phyloP scores from a whole-genome alignment of 2,888 invertebrate species.

The Osmoderma eremita region DNA sequence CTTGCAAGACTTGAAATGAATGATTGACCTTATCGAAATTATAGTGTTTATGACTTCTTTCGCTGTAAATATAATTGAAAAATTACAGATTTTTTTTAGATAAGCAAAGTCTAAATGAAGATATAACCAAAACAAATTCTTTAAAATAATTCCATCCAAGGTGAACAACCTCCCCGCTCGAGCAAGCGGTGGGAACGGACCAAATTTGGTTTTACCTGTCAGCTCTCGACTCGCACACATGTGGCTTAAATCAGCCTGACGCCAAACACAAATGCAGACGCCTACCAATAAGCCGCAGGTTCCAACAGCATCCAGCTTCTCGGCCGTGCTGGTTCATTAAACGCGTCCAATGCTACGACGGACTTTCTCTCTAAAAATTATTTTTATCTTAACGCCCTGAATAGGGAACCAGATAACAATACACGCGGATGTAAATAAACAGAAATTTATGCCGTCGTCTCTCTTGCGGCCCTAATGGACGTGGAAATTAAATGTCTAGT shows the following conservation, averaged over 20 bases:
- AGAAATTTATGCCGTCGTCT: conserved; percentile 3
- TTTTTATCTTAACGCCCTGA: conserved; percentile 28
- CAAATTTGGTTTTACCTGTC: conserved; percentile 32
- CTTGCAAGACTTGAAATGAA: too few relatives aligned
- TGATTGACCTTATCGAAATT: too few relatives aligned
- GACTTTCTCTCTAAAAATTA: conserved; percentile 34
- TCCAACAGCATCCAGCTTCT: neutral
- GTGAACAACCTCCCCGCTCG: conserved; percentile 21
- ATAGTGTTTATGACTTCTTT: neutral
- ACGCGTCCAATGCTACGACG: conserved; percentile 4
- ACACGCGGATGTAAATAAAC: conserved; percentile 9
- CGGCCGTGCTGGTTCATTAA: conserved; percentile 21
- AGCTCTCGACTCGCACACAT: neutral
- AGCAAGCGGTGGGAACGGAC: conserved; percentile 10
- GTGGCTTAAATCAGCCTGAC: conserved; percentile 31
- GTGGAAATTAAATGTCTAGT: neutral
- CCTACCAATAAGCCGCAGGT: conserved; percentile 9
- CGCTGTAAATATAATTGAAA: neutral
- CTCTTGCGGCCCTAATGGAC: conserved; percentile 10
- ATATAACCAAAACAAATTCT: conserved; percentile 11
- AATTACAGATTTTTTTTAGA: neutral
- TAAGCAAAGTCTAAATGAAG: neutral
- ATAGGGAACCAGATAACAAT: conserved; percentile 14
- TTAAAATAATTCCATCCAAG: neutral
- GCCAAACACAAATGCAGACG: conserved; percentile 20